Percentiles rank a stretch among this genome's conserved stretches.
Evolutionary conservation across 2,888 invertebrate species (phyloP).

Genomic region (Allophyes oxyacanthae): DNA sequence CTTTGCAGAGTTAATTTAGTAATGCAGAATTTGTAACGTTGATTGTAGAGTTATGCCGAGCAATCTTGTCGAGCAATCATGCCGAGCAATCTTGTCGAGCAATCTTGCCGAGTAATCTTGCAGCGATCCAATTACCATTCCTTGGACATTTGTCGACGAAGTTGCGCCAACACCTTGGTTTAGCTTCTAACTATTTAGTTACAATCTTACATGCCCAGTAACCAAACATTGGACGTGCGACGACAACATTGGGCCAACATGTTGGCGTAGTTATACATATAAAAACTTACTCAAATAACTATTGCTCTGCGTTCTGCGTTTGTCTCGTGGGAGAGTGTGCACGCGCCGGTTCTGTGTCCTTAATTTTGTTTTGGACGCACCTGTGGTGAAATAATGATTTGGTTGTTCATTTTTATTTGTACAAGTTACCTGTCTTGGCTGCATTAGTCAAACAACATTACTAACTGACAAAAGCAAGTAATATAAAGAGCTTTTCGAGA

Average conservation of each 20-base stretch:
- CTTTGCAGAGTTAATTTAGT: slow-evolving; percentile 23
- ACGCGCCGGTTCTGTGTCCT: slow-evolving; percentile 70
- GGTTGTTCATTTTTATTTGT: slow-evolving; percentile 3
- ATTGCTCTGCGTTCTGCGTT: slow-evolving; percentile 48
- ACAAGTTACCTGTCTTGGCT: too few species aligned
- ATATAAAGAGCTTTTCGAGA: too few species aligned
- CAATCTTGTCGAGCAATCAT: slow-evolving; percentile 36
- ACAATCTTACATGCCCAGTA: not conserved
- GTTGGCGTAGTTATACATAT: slow-evolving; percentile 29
- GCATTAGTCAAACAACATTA: too few species aligned
- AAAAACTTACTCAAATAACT: slow-evolving; percentile 36
- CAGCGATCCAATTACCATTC: slow-evolving; percentile 1
- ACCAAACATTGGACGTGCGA: slow-evolving; percentile 12
- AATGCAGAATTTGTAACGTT: too few species aligned
- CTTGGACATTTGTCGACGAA: slow-evolving; percentile 14
- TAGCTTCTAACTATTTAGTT: not conserved
- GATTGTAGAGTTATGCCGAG: too few species aligned
- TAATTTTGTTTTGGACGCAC: slow-evolving; percentile 72
- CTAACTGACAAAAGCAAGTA: too few species aligned
- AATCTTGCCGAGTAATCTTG: slow-evolving; percentile 19
- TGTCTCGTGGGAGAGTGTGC: slow-evolving; percentile 76
- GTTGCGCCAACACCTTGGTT: slow-evolving; percentile 23
- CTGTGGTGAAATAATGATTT: slow-evolving; percentile 52
- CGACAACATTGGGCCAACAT: slow-evolving; percentile 30
- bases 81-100: slow-evolving; percentile 41